Base-by-base conservation (phyloP, 1,140 invertebrate genomes). In the Caenorhabditis tropicalis region DNA sequence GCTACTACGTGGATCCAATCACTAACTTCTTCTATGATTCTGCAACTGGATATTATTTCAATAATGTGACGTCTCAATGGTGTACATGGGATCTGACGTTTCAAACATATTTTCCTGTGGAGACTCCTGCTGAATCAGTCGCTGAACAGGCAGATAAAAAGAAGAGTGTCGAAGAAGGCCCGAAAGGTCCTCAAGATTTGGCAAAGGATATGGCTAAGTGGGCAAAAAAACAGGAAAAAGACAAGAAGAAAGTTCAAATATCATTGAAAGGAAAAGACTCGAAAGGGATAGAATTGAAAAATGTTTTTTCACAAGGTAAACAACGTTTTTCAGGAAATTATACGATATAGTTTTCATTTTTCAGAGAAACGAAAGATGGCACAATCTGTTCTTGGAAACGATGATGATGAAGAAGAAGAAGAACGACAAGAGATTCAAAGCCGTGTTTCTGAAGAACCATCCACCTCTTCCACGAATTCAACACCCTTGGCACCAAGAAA, bases 181-280 rank as follows among this genome's bases (percentile, higher is more conserved):
- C 98, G 93, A 98, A 98, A 92, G 96, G 97, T 19, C 97, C 97
- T 0, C 98, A 98, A 90, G 97, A 98, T 92, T 98, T 99, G 88
- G 96, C 96, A 0, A 98, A 98, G 92, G 94, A 96, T 89, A 96
- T 96, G 96, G 95, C 96, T 88, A 94, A 94, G 89, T 99, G 98
- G 98, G 97, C 97, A 0, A 96, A 98, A 90, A 96, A 95, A 7
- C 92, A 98, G 80, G 98, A 99, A 92, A 96, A 98, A 79, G 98
- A 99, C 92, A 96, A 98, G 90, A 96, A 97, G 92, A 98, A 98
- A 92, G 96, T 98, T 88, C 70, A 80, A 51, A 84, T 84, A 31
- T 74, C 70, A 19, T 12, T 84, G 21, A 84, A 56, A 53, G 81
- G 27, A 51, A 86, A 29, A 29, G 82, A 12, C 29, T 29, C 48